These are phyloP conservation scores for Chironomus tentans DNA, from an alignment of 2,888 invertebrate genomes.

Conservation along the genomic window DNA sequence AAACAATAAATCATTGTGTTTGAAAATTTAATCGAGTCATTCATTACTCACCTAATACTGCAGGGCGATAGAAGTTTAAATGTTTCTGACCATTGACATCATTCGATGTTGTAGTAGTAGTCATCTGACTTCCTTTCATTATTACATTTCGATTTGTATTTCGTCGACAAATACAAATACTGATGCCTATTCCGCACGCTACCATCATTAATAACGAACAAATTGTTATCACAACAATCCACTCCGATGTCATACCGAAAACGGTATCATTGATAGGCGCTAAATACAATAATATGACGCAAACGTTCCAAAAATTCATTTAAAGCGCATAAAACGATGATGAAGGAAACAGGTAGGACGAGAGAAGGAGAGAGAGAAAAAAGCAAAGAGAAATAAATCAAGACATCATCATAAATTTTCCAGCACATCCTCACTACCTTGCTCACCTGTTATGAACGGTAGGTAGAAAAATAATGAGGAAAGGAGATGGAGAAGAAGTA, in stretches of 20 bases:
- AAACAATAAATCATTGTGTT: not conserved
- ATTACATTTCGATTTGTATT: slow-evolving; percentile 41
- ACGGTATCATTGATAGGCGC: not conserved
- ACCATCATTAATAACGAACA: slow-evolving; percentile 59
- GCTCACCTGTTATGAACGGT: not conserved
- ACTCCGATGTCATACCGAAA: slow-evolving; percentile 33
- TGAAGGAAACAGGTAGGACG: not conserved
- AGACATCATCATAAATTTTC: slow-evolving; percentile 1
- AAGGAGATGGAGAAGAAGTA: not conserved
- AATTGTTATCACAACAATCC: slow-evolving; percentile 65
- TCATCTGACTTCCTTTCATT: not conserved
- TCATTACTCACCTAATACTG: slow-evolving; percentile 21
- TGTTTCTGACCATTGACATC: slow-evolving; percentile 18
- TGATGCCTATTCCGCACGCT: slow-evolving; percentile 58
- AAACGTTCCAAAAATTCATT: not conserved
- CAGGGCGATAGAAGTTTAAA: slow-evolving; percentile 23
- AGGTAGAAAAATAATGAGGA: no score
- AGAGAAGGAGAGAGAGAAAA: not conserved
- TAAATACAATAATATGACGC: not conserved
- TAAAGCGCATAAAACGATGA: not conserved
- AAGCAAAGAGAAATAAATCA: not conserved
- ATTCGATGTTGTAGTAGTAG: not conserved
- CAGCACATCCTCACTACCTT: not conserved
- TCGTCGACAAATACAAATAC: slow-evolving; percentile 63
- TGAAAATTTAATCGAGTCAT: not conserved